Conservation (phyloP, 2,113 vertebrate genomes). For the Perca flavescens region DNA sequence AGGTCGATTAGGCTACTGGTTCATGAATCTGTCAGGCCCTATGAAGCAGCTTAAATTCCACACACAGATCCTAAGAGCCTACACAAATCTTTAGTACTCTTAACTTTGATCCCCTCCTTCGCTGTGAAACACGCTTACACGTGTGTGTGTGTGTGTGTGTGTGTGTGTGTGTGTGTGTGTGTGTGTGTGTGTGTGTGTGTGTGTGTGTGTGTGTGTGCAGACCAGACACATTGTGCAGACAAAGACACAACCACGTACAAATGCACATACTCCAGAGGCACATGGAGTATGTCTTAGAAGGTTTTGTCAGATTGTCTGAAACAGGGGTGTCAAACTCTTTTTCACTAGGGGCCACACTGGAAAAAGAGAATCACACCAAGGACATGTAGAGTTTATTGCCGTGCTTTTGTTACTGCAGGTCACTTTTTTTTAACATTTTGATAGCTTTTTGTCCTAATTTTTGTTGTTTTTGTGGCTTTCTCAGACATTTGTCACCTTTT, state of each 20-base stretch:
- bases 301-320: background rate
- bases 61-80: constrained; percentile 20
- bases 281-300: background rate
- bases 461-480: too few relatives aligned
- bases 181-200: background rate
- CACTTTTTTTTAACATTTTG: too few relatives aligned
- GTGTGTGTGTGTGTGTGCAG: background rate
- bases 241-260: background rate
- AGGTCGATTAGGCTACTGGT: constrained; percentile 22
- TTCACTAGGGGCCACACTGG: too few relatives aligned
- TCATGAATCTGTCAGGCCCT: constrained; percentile 40
- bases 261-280: background rate
- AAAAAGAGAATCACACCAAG: too few relatives aligned
- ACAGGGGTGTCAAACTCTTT: too few relatives aligned
- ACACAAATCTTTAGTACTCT: constrained; percentile 19
- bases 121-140: background rate
- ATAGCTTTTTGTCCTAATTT: too few relatives aligned
- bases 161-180: background rate
- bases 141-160: background rate
- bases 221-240: background rate
- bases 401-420: too few relatives aligned
- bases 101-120: constrained; percentile 41
- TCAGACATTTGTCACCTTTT: too few relatives aligned
- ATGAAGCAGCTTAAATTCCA: constrained; percentile 25
- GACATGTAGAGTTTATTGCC: too few relatives aligned